Evolutionary conservation across 2,888 invertebrate genomes (phyloP).

Genomic region (Subacronicta megacephala): DNA sequence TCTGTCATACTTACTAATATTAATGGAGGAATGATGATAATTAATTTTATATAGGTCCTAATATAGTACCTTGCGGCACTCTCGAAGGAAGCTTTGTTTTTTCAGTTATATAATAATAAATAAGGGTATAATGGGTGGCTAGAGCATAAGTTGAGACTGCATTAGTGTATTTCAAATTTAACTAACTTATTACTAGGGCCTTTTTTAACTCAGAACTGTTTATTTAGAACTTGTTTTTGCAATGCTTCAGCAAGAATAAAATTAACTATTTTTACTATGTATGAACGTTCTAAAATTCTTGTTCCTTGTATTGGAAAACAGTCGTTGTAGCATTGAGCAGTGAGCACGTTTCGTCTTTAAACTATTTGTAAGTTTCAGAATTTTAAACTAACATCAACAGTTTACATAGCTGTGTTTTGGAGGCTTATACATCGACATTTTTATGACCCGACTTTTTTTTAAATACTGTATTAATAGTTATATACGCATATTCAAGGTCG

Average conservation of each 20-base stretch:
- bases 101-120: neutral
- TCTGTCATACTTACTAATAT: slow-evolving; percentile 11
- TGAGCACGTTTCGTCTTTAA: slow-evolving; percentile 24
- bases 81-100: slow-evolving; percentile 6
- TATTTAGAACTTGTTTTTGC: slow-evolving; percentile 26
- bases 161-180: too few relatives aligned
- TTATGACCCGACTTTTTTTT: too few relatives aligned
- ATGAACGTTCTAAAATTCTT: slow-evolving; percentile 31
- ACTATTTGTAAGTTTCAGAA: neutral
- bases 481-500: slow-evolving; percentile 34
- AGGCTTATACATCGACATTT: slow-evolving; percentile 8
- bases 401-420: too few relatives aligned
- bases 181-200: neutral
- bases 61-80: slow-evolving; percentile 13
- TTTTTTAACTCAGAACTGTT: slow-evolving; percentile 19
- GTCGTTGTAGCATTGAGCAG: slow-evolving; percentile 29
- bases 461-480: slow-evolving; percentile 30
- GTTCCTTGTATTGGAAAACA: slow-evolving; percentile 15
- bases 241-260: slow-evolving; percentile 18
- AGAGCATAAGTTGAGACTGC: too few relatives aligned
- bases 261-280: slow-evolving; percentile 32
- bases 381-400: neutral
- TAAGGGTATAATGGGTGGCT: too few relatives aligned
- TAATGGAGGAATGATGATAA: too few relatives aligned
- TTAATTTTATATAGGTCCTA: neutral